These are phyloP conservation scores for Coleophora deauratella DNA, from an alignment of 2,888 invertebrate species.

Conservation along the genomic window DNA sequence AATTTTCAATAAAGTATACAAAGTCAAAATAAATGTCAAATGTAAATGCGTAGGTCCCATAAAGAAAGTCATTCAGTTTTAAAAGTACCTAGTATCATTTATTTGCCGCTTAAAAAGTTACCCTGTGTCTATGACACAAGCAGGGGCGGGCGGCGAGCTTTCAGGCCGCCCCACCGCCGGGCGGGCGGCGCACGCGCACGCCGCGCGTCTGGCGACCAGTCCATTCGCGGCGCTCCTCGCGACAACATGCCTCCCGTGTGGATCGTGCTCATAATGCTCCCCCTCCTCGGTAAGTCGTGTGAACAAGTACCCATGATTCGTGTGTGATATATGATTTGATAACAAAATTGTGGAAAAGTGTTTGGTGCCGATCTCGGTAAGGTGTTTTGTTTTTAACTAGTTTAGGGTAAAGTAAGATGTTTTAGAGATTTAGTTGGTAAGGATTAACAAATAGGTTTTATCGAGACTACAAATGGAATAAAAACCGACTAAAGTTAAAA, in stretches of 20 bases:
- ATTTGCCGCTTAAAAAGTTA: too few relatives aligned
- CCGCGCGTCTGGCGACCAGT: conserved; percentile 49
- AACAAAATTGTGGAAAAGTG: background rate
- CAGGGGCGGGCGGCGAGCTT: conserved; percentile 52
- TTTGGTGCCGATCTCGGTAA: background rate
- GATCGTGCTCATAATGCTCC: conserved; percentile 65
- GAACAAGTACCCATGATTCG: too few relatives aligned
- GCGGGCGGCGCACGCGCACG: conserved; percentile 31
- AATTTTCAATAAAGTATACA: too few relatives aligned
- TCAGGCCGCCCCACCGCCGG: conserved; percentile 17
- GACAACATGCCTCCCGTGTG: conserved; percentile 67
- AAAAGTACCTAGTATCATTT: too few relatives aligned
- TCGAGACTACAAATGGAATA: too few relatives aligned
- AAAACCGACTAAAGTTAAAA: too few relatives aligned
- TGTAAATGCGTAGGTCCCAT: too few relatives aligned
- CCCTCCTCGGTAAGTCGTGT: conserved; percentile 62
- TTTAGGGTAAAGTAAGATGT: too few relatives aligned
- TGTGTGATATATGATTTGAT: conserved; percentile 1
- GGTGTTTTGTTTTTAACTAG: background rate
- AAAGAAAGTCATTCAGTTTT: too few relatives aligned
- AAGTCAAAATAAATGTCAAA: too few relatives aligned
- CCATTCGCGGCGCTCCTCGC: conserved; percentile 58
- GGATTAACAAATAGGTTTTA: too few relatives aligned
- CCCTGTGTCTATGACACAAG: too few relatives aligned
- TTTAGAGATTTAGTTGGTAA: background rate